Percentiles rank a stretch among this genome's conserved stretches.
phyloP scores from a whole-genome alignment of 2,888 invertebrate species.

The Alentia gelatinosa region DNA sequence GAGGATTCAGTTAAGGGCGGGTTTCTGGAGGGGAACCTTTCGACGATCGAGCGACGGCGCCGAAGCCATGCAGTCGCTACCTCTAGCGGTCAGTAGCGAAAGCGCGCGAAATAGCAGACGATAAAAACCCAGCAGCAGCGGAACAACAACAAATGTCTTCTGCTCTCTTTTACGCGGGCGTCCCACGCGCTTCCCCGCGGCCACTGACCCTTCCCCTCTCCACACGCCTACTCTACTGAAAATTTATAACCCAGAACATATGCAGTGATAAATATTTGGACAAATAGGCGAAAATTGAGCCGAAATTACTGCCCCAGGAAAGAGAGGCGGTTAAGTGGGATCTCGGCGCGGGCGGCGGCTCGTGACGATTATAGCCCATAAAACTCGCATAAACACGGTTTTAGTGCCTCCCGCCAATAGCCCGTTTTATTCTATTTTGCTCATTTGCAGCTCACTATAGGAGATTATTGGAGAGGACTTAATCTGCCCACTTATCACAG shows the following conservation, averaged over 20 bases:
- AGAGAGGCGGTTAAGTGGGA: neutral
- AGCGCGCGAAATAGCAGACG: constrained; percentile 25
- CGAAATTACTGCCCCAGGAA: neutral
- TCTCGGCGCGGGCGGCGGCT: neutral
- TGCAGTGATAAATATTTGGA: neutral
- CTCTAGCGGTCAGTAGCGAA: constrained; percentile 37
- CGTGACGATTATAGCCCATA: constrained; percentile 47
- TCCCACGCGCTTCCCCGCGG: no score
- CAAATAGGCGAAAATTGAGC: neutral
- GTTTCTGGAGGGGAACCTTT: neutral
- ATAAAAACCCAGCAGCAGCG: neutral
- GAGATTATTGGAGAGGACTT: neutral
- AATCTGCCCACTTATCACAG: neutral
- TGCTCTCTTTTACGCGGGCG: neutral
- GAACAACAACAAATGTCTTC: neutral
- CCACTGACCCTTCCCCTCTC: no score
- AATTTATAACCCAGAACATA: no score
- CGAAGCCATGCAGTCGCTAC: constrained; percentile 42
- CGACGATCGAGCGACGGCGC: neutral
- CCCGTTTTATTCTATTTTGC: constrained; percentile 44
- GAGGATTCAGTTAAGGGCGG: neutral
- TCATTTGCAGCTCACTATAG: neutral
- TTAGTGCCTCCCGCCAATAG: constrained; percentile 21
- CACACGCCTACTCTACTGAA: no score
- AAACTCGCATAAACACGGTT: constrained; percentile 31